Conservation (phyloP, 23 tunicate species). For the Halocynthia aurantium region DNA sequence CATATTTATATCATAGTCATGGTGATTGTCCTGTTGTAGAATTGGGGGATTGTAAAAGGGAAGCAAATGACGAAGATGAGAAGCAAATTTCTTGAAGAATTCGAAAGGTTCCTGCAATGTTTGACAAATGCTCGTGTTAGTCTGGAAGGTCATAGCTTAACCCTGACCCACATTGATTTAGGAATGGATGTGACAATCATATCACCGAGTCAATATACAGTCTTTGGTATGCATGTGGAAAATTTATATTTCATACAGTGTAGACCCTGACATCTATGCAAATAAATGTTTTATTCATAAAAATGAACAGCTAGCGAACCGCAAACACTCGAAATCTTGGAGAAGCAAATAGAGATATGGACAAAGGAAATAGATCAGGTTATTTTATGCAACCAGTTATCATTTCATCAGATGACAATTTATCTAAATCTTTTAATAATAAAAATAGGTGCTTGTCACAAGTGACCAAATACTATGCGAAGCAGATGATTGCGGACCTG, state of each 20-base stretch:
- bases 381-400: neutral
- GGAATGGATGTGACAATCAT: conserved; percentile 41
- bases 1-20: neutral
- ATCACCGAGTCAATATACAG: conserved; percentile 44
- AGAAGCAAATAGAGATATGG: conserved; percentile 71
- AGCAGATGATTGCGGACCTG: conserved; percentile 92
- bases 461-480: conserved; percentile 91
- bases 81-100: conserved; percentile 58
- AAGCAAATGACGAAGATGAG: conserved; percentile 29
- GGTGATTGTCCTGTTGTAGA: conserved; percentile 19
- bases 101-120: conserved; percentile 70
- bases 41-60: conserved; percentile 72
- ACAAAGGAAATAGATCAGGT: conserved; percentile 88
- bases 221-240: conserved; percentile 31
- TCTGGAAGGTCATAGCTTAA: conserved; percentile 60
- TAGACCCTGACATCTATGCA: too few relatives aligned
- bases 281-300: neutral
- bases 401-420: neutral
- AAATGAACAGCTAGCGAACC: conserved; percentile 55
- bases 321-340: conserved; percentile 57
- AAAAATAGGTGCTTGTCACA: conserved; percentile 61
- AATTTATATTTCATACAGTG: too few relatives aligned
- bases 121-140: conserved; percentile 67
- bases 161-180: conserved; percentile 67
- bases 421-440: neutral